Evolutionary conservation across 2,888 invertebrate genomes (phyloP).

Genomic region (Lysandra coridon): DNA sequence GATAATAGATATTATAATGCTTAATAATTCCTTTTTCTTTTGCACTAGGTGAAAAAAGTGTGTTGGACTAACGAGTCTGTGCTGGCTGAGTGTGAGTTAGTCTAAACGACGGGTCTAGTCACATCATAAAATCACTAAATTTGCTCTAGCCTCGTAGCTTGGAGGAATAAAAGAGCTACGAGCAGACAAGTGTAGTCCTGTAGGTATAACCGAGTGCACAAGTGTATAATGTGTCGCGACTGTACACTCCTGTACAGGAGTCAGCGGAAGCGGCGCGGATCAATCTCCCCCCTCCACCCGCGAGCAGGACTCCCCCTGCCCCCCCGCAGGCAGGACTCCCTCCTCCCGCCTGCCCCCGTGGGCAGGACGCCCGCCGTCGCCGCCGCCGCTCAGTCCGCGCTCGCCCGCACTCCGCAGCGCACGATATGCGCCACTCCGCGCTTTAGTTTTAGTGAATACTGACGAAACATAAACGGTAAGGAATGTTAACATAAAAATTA

Average conservation of each 20-base stretch:
- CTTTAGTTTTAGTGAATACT: not conserved
- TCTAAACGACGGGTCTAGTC: too few species aligned
- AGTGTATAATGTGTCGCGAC: not conserved
- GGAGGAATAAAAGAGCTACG: not conserved
- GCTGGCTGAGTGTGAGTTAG: too few species aligned
- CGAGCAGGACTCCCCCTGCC: not conserved
- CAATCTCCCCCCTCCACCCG: constrained; percentile 6
- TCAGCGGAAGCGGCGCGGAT: not conserved
- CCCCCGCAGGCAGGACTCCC: not conserved
- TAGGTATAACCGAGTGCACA: not conserved
- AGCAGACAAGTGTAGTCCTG: not conserved
- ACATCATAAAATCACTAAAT: too few species aligned
- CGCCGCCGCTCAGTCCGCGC: constrained; percentile 1
- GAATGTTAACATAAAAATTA: not conserved
- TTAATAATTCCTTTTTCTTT: too few species aligned
- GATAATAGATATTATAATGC: too few species aligned
- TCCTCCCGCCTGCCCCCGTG: not conserved
- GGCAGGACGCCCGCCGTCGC: not conserved
- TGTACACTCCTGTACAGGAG: not conserved
- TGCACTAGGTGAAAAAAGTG: too few species aligned
- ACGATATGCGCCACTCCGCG: not conserved
- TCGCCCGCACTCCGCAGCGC: not conserved
- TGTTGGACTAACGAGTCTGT: too few species aligned
- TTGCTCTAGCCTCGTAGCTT: not conserved
- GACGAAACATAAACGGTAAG: constrained; percentile 6